Conservation (phyloP, 2,797 vertebrate genomes). For the Pteropus rufus region DNA sequence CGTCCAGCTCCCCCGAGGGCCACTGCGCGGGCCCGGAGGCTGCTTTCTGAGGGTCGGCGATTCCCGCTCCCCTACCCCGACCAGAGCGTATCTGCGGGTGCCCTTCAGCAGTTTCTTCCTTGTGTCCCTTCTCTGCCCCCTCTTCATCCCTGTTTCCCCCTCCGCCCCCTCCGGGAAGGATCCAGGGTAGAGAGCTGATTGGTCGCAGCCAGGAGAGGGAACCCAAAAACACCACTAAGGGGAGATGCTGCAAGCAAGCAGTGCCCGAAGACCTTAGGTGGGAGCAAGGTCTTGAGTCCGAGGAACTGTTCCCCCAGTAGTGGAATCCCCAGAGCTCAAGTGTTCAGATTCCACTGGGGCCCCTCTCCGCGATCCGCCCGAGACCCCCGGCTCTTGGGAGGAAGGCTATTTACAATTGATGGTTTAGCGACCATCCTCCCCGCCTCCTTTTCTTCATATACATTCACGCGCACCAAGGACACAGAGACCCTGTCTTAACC, state of each 20-base stretch:
- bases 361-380: not conserved
- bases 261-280: conserved; percentile 32
- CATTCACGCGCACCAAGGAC: conserved; percentile 44
- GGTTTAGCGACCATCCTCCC: conserved; percentile 25
- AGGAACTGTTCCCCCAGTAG: not conserved
- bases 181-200: conserved; percentile 65
- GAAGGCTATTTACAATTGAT: not conserved
- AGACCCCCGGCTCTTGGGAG: not conserved
- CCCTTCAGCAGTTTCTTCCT: conserved; percentile 63
- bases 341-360: not conserved
- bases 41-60: not conserved
- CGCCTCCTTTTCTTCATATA: conserved; percentile 59
- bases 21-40: not conserved
- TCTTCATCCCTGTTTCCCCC: not conserved
- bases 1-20: conserved; percentile 12
- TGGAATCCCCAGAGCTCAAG: not conserved
- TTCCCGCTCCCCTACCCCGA: not conserved
- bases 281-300: not conserved
- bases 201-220: conserved; percentile 70
- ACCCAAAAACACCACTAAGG: conserved; percentile 68
- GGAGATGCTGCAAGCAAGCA: conserved; percentile 52
- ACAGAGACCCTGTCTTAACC: conserved; percentile 1
- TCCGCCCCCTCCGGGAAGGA: conserved; percentile 50
- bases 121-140: not conserved
- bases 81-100: not conserved